Base-by-base conservation (phyloP, 2,888 invertebrate species). In the Lacanobia wlatinum region DNA sequence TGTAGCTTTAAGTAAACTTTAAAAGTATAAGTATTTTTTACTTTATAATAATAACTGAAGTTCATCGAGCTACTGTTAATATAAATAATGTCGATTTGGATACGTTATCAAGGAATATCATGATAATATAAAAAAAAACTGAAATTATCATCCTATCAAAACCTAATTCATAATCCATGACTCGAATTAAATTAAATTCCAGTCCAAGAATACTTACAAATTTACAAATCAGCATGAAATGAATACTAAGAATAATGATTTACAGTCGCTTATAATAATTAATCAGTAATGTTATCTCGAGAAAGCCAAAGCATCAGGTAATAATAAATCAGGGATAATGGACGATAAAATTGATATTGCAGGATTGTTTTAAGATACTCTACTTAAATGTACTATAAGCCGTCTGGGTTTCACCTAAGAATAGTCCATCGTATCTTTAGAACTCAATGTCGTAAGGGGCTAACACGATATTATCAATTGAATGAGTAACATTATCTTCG, bases 251-350 rank as follows among this genome's bases (percentile, higher is more conserved):
- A 80, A 63, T 50, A 73, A 38, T 67, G 50, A 80, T 67, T 75
- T 80, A 53, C 14, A 74, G 23, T 2, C 9, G 38, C 52, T 14
- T 46, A 14, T 55, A 53, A 16, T 60, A 67, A 82, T 77, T 60
- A 67, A 82, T 77, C 66, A 67, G 34, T 70, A 3, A 1, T 38
- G 52, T 70, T 77, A 79, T 79, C 78, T 60, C 12, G 56, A 50
- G 23, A 53, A 70, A 63, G 38, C 21, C n/a, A 38, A 61, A 23
- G 38, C 40, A 46, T 52, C 50, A 66, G 14, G 62, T 66, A 28
- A 64, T 53, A 78, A 75, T 63, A 74, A 74, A 83, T 83, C 66
- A 63, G 43, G 72, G 68, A 82, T 82, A 75, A 74, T 70, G 63
- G 2, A 66, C 72, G 74, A 84, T 77, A 72, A 38, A 53, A 53